These are phyloP conservation scores for Drosophila seguyi DNA, from an alignment of 1,140 invertebrate species.

Conservation along the genomic window DNA sequence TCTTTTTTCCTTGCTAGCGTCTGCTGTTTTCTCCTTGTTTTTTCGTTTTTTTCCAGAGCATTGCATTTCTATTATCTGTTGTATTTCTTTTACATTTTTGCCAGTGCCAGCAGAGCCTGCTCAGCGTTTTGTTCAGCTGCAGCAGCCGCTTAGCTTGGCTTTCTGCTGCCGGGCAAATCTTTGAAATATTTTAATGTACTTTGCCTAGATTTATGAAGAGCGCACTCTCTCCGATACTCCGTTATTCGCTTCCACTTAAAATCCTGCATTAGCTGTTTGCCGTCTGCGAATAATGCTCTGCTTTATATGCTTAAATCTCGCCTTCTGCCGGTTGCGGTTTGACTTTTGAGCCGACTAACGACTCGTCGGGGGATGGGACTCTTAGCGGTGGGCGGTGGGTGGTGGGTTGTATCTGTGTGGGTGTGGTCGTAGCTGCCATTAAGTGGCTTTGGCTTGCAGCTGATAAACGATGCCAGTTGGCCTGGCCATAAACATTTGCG, in stretches of 20 bases:
- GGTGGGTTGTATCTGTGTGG: too few relatives aligned
- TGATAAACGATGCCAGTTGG: slow-evolving; percentile 59
- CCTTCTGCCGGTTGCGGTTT: slow-evolving; percentile 36
- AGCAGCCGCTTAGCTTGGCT: slow-evolving; percentile 45
- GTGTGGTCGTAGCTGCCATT: slow-evolving; percentile 35
- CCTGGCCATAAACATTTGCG: slow-evolving; percentile 50
- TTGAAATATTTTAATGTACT: too few relatives aligned
- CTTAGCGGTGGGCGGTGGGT: not conserved
- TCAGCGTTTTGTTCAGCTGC: slow-evolving; percentile 55
- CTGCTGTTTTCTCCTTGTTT: slow-evolving; percentile 29
- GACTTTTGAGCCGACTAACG: slow-evolving; percentile 41
- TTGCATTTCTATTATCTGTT: slow-evolving; percentile 52
- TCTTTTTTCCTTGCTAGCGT: slow-evolving; percentile 27
- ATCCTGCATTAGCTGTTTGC: slow-evolving; percentile 45
- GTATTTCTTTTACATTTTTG: too few relatives aligned
- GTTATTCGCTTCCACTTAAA: slow-evolving; percentile 31
- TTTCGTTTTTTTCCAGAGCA: slow-evolving; percentile 26
- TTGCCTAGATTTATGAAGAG: slow-evolving; percentile 56
- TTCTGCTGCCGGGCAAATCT: slow-evolving; percentile 33
- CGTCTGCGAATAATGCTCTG: slow-evolving; percentile 59
- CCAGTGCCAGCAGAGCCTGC: slow-evolving; percentile 18
- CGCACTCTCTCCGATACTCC: not conserved
- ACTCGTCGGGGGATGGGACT: not conserved
- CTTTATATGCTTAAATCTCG: slow-evolving; percentile 53
- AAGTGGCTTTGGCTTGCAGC: slow-evolving; percentile 60